These are phyloP conservation scores for Pollimyrus isidori DNA, from an alignment of 2,113 vertebrate species.

Conservation along the genomic window DNA sequence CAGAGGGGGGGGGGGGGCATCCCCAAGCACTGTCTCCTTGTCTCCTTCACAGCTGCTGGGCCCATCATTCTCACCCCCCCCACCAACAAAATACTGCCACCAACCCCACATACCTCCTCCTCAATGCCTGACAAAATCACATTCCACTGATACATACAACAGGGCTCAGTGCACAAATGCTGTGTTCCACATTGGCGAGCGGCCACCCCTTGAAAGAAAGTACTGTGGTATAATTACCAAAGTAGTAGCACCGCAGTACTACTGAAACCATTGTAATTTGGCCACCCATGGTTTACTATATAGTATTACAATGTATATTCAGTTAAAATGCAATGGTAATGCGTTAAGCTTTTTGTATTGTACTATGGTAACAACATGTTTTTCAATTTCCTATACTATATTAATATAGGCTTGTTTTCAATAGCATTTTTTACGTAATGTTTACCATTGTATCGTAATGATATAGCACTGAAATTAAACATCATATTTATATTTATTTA, in stretches of 20 bases:
- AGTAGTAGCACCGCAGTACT: not conserved
- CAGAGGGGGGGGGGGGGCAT: not conserved
- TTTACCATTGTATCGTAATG: too few relatives aligned
- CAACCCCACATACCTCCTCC: not conserved
- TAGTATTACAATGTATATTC: not conserved
- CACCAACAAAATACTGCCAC: not conserved
- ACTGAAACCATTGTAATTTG: not conserved
- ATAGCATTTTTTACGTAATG: too few relatives aligned
- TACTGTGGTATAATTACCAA: not conserved
- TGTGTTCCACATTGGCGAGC: constrained; percentile 36
- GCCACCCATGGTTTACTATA: not conserved
- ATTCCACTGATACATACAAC: not conserved
- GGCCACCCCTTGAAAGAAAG: constrained; percentile 10
- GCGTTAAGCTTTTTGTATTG: not conserved
- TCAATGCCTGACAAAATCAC: not conserved
- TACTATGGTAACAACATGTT: not conserved
- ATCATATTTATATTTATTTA: too few relatives aligned
- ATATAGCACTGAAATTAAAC: too few relatives aligned
- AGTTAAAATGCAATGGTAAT: not conserved
- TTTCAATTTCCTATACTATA: too few relatives aligned
- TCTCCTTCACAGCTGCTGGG: not conserved
- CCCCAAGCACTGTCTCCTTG: not conserved
- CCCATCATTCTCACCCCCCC: not conserved
- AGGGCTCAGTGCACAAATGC: not conserved
- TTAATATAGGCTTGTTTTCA: too few relatives aligned